Base-by-base conservation (phyloP, 2,797 vertebrate genomes). In the Aeoliscus strigatus region DNA sequence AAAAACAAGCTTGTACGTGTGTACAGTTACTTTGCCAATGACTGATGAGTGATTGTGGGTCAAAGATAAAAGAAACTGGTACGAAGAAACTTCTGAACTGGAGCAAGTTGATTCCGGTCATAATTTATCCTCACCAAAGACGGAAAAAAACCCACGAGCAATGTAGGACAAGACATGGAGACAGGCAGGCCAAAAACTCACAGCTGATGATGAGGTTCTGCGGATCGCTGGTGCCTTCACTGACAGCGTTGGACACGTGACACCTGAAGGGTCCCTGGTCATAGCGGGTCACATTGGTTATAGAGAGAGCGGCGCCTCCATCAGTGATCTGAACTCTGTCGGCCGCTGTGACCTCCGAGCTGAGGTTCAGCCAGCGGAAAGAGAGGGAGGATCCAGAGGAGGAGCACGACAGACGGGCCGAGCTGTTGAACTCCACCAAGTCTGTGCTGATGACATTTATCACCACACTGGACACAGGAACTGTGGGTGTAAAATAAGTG, bases 321-420 rank as follows among this genome's bases (percentile, higher is more conserved):
- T 54, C 60, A 15, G 47, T 66, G 35, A 86, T 9, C 13, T 59
- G 45, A 39, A 78, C 55, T 40, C 65, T 57, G 9, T 31, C 55
- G 15, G 48, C 51, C 6, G 18, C 10, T 38, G 38, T 75, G n/a
- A 88, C 33, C 33, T 31, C 42, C 25, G 68, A 68, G 55, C 69
- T 83, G 56, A 51, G 14, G 14, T 85, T 85, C 27, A 69, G 17
- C 83, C 85, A 88, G 17, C 42, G 51, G 52, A 70, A 81, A 7
- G 60, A 57, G 4, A 40, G 27, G 1, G 57, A 42, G 6, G 79
- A 71, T 26, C 80, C 85, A 7, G 66, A 54, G 25, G 50, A 54
- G 7, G 67, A 77, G 56, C 85, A 87, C 38, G 50, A 74, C 39
- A 87, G 53, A 4, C 5, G 16, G 39, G 75, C 74, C 1, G 60